A percentile compares a stretch with the other conserved stretches of the same genome.
These are phyloP conservation scores for Hyperoplus lanceolatus DNA, from an alignment of 2,797 vertebrate genomes.

Conservation along the genomic window DNA sequence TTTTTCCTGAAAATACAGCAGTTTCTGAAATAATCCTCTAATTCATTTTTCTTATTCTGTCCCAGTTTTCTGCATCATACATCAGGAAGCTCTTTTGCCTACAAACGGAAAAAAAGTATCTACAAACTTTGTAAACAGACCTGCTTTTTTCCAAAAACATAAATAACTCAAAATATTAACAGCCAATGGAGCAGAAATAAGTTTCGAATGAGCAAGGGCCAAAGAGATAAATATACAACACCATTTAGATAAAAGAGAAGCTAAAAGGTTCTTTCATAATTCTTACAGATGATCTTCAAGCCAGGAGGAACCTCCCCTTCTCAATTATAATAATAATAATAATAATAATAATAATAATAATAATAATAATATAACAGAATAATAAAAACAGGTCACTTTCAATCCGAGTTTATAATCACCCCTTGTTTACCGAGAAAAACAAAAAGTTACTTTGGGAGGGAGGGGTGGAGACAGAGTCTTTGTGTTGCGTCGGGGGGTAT, in stretches of 20 bases:
- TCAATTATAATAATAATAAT: slow-evolving; percentile 79
- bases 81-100: slow-evolving; percentile 98
- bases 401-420: slow-evolving; percentile 91
- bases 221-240: slow-evolving; percentile 90
- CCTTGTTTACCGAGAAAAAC: slow-evolving; percentile 82
- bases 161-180: slow-evolving; percentile 99
- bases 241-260: slow-evolving; percentile 90
- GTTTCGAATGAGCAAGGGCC: slow-evolving; percentile 93
- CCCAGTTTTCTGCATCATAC: slow-evolving; percentile 91
- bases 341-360: slow-evolving; percentile 66
- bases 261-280: slow-evolving; percentile 86
- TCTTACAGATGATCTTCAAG: slow-evolving; percentile 87
- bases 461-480: slow-evolving; percentile 74
- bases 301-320: slow-evolving; percentile 86
- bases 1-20: slow-evolving; percentile 99
- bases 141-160: slow-evolving; percentile 97
- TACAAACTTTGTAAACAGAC: slow-evolving; percentile 99
- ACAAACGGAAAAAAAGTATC: slow-evolving; percentile 99
- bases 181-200: slow-evolving; percentile 97
- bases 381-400: slow-evolving; percentile 93
- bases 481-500: slow-evolving; percentile 79
- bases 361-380: too few relatives aligned
- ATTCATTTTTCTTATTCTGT: slow-evolving; percentile 75
- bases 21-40: slow-evolving; percentile 97
- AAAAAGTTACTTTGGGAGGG: slow-evolving; percentile 75